A percentile compares a stretch with the other conserved stretches of the same genome.
Conservation (phyloP, 1,140 invertebrate species). For the Triops cancriformis region DNA sequence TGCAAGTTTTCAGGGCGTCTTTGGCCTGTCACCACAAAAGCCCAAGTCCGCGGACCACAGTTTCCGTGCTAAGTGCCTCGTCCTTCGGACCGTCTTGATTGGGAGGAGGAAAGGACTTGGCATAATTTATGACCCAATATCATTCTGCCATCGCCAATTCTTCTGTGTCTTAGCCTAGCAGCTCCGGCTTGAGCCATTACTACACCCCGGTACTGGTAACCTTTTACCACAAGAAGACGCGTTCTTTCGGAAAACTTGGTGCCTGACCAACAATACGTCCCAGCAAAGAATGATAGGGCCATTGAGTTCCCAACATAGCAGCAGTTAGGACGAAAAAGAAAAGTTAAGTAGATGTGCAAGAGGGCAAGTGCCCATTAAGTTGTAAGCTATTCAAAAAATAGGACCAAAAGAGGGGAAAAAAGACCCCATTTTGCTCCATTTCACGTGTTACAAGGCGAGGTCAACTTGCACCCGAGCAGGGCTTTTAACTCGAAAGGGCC, state of each 20-base stretch:
- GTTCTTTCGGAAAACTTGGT: neutral
- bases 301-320: neutral
- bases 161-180: neutral
- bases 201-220: too few relatives aligned
- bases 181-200: neutral
- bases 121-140: neutral
- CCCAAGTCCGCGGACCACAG: neutral
- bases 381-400: constrained; percentile 7
- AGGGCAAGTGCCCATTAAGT: constrained; percentile 12
- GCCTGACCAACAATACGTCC: constrained; percentile 4
- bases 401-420: neutral
- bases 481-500: neutral
- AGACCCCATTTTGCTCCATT: neutral
- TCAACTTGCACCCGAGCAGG: neutral
- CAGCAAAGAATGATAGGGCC: neutral
- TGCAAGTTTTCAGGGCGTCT: neutral
- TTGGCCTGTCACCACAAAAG: neutral
- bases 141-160: constrained; percentile 12
- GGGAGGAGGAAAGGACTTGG: neutral
- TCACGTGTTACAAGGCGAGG: neutral
- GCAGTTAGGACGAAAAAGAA: neutral
- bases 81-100: neutral
- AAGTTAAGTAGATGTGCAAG: neutral
- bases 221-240: neutral
- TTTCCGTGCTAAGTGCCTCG: neutral